A percentile compares a stretch with the other conserved stretches of the same genome.
phyloP scores from a whole-genome alignment of 1,140 invertebrate genomes.

The Nebria ingens region DNA sequence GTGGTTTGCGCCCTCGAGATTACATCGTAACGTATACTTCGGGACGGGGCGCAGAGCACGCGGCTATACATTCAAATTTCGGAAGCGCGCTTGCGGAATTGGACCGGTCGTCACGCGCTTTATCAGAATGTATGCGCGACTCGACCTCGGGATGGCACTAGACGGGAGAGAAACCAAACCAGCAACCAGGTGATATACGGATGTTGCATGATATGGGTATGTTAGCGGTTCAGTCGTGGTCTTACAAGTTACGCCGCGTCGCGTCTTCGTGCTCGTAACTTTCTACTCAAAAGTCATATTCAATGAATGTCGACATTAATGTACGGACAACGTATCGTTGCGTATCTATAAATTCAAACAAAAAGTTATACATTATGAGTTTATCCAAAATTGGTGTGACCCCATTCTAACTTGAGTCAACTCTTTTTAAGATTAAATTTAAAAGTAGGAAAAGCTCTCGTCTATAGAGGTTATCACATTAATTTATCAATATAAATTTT shows the following conservation, averaged over 20 bases:
- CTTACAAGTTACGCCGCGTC: not conserved
- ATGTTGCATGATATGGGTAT: not conserved
- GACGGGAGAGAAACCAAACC: not conserved
- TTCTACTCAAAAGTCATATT: slow-evolving; percentile 2
- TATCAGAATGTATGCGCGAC: not conserved
- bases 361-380: too few relatives aligned
- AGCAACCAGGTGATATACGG: slow-evolving; percentile 2
- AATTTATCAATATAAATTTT: too few relatives aligned
- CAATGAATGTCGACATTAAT: slow-evolving; percentile 4
- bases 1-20: not conserved
- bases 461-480: too few relatives aligned
- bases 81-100: not conserved
- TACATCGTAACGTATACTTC: not conserved
- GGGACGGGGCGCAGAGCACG: not conserved
- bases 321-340: not conserved
- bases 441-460: too few relatives aligned
- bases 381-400: too few relatives aligned
- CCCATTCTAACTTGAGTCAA: too few relatives aligned
- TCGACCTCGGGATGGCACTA: not conserved
- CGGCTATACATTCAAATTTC: slow-evolving; percentile 5
- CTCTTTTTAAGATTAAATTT: too few relatives aligned
- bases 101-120: not conserved
- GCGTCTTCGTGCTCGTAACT: slow-evolving; percentile 3
- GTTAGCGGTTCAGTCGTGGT: not conserved
- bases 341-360: not conserved